These are phyloP conservation scores for Seladonia tumulorum DNA, from an alignment of 2,888 invertebrate genomes.

Conservation along the genomic window DNA sequence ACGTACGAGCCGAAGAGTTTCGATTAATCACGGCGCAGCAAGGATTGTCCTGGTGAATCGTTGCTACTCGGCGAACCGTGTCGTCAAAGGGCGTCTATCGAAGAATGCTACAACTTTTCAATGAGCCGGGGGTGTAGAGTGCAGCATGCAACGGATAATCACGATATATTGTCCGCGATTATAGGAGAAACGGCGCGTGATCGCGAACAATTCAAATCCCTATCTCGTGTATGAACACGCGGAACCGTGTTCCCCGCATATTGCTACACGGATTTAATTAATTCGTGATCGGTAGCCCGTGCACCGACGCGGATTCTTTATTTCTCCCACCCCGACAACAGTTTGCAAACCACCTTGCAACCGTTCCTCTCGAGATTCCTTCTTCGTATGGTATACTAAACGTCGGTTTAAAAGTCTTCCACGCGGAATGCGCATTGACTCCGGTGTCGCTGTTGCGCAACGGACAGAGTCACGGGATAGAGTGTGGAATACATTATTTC, in stretches of 20 bases:
- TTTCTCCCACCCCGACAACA: slow-evolving; percentile 21
- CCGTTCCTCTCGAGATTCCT: slow-evolving; percentile 36
- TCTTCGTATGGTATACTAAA: slow-evolving; percentile 3
- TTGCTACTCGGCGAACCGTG: slow-evolving; percentile 69
- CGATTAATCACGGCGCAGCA: slow-evolving; percentile 28
- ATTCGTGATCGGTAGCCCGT: slow-evolving; percentile 79
- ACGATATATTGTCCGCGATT: slow-evolving; percentile 66
- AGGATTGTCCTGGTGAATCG: slow-evolving; percentile 25
- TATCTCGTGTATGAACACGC: slow-evolving; percentile 77
- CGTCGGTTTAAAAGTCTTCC: slow-evolving; percentile 37
- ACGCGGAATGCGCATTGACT: slow-evolving; percentile 24
- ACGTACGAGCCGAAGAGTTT: not conserved
- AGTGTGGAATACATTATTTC: slow-evolving; percentile 4
- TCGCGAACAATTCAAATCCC: slow-evolving; percentile 81
- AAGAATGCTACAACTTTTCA: slow-evolving; percentile 56
- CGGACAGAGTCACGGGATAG: not conserved
- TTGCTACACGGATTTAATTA: slow-evolving; percentile 80
- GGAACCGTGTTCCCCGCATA: slow-evolving; percentile 76
- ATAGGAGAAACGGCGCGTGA: slow-evolving; percentile 75
- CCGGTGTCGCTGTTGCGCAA: slow-evolving; percentile 16
- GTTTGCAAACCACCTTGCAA: slow-evolving; percentile 36
- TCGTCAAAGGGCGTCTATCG: slow-evolving; percentile 59
- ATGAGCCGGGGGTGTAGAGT: slow-evolving; percentile 32
- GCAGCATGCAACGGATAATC: slow-evolving; percentile 64
- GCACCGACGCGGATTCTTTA: slow-evolving; percentile 54